Conservation (phyloP, 2,888 invertebrate genomes). For the Eupithecia pulchellata region DNA sequence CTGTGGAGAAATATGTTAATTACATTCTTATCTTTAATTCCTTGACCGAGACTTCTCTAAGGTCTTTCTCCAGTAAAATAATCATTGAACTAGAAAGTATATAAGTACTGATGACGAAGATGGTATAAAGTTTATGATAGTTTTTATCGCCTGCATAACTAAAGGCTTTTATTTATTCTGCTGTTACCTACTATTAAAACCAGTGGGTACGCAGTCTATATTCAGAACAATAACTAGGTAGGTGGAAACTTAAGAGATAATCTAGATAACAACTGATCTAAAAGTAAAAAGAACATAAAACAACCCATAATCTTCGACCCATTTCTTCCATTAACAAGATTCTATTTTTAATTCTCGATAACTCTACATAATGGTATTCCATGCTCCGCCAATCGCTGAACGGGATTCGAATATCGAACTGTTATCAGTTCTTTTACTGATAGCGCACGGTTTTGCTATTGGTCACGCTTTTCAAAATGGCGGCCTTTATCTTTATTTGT, state of each 20-base stretch:
- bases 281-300: slow-evolving; percentile 51
- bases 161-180: neutral
- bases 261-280: slow-evolving; percentile 27
- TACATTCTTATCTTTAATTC: too few relatives aligned
- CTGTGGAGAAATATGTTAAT: neutral
- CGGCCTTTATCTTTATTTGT: slow-evolving; percentile 68
- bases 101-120: neutral
- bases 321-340: slow-evolving; percentile 68
- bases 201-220: neutral
- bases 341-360: slow-evolving; percentile 71
- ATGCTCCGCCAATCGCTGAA: slow-evolving; percentile 66
- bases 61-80: neutral
- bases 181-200: neutral
- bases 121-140: neutral
- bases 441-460: slow-evolving; percentile 70
- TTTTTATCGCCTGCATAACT: neutral
- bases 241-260: neutral
- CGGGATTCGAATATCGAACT: slow-evolving; percentile 75
- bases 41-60: too few relatives aligned
- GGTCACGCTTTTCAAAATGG: slow-evolving; percentile 80
- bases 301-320: slow-evolving; percentile 52
- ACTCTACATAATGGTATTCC: slow-evolving; percentile 57
- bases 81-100: neutral
- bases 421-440: slow-evolving; percentile 74
- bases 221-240: slow-evolving; percentile 5